Evolutionary conservation across 2,888 invertebrate genomes (phyloP).

Genomic region (Drosophila mettleri): DNA sequence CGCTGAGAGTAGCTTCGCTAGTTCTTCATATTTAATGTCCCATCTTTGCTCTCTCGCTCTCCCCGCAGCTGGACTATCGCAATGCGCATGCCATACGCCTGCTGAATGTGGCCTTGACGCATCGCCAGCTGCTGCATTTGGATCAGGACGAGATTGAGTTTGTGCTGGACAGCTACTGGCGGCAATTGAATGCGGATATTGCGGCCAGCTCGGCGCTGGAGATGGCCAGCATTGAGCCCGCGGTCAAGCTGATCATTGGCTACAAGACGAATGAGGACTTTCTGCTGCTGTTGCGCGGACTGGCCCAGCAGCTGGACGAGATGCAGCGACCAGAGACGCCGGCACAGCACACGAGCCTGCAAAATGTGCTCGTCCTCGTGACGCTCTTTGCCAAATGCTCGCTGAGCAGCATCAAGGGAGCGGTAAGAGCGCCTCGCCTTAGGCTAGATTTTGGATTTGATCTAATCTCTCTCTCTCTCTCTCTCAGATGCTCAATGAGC

Average conservation of each 20-base stretch:
- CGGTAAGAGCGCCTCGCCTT: conserved; percentile 65
- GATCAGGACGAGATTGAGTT: conserved; percentile 83
- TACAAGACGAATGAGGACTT: conserved; percentile 83
- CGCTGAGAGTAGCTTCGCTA: no score
- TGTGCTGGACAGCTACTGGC: conserved; percentile 82
- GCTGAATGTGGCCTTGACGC: conserved; percentile 75
- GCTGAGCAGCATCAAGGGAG: conserved; percentile 81
- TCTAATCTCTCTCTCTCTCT: neutral
- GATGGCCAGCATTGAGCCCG: conserved; percentile 66
- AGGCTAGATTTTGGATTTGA: neutral
- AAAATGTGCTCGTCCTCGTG: conserved; percentile 72
- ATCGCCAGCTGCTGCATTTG: conserved; percentile 77
- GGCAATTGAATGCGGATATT: conserved; percentile 77
- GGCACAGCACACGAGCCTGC: conserved; percentile 46
- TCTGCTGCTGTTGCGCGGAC: conserved; percentile 70
- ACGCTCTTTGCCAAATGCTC: conserved; percentile 79
- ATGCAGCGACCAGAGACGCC: conserved; percentile 47
- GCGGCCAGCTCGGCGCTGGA: conserved; percentile 36
- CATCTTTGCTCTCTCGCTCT: no score
- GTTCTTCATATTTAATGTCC: no score
- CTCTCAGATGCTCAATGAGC: conserved; percentile 83
- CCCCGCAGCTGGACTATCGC: conserved; percentile 79
- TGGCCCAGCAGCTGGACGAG: conserved; percentile 51
- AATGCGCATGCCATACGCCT: conserved; percentile 79
- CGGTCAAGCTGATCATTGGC: conserved; percentile 79